Conservation (phyloP, 2,888 invertebrate species). For the Bombylius major region DNA sequence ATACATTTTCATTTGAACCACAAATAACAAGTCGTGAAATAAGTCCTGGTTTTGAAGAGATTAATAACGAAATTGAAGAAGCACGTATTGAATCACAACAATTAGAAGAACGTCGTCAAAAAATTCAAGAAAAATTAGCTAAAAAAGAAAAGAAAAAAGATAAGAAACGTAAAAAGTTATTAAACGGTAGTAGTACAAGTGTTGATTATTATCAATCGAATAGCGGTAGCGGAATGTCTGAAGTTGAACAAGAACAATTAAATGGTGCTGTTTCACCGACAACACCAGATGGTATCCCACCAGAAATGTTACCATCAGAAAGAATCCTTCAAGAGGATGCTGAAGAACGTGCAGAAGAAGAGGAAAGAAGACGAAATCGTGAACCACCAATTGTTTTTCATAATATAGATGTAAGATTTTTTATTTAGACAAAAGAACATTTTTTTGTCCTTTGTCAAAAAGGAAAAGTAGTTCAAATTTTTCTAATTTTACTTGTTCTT, state of each 20-base stretch:
- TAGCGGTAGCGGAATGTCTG: slow-evolving; percentile 19
- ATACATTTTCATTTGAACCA: slow-evolving; percentile 13
- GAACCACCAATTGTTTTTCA: slow-evolving; percentile 72
- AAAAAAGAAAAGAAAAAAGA: slow-evolving; percentile 61
- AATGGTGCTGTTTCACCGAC: slow-evolving; percentile 33
- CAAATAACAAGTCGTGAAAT: slow-evolving; percentile 30
- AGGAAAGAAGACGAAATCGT: slow-evolving; percentile 54
- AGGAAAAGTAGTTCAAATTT: background rate
- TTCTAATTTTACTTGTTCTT: background rate
- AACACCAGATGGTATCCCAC: slow-evolving; percentile 16
- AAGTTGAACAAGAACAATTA: slow-evolving; percentile 27
- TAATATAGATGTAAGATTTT: slow-evolving; percentile 54
- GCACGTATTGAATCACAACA: slow-evolving; percentile 55
- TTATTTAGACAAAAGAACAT: background rate
- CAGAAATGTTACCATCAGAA: slow-evolving; percentile 40
- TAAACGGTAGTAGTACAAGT: slow-evolving; percentile 14
- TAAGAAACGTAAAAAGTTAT: slow-evolving; percentile 52
- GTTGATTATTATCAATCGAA: slow-evolving; percentile 6
- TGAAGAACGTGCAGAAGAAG: slow-evolving; percentile 52
- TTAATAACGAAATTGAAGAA: slow-evolving; percentile 63
- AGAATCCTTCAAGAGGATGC: slow-evolving; percentile 44
- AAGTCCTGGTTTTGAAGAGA: slow-evolving; percentile 57
- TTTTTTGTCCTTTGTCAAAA: slow-evolving; percentile 1
- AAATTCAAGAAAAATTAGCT: slow-evolving; percentile 58
- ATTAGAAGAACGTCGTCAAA: slow-evolving; percentile 54